Conservation (phyloP, 2,113 vertebrate species). For the Neopipo cinnamomea region DNA sequence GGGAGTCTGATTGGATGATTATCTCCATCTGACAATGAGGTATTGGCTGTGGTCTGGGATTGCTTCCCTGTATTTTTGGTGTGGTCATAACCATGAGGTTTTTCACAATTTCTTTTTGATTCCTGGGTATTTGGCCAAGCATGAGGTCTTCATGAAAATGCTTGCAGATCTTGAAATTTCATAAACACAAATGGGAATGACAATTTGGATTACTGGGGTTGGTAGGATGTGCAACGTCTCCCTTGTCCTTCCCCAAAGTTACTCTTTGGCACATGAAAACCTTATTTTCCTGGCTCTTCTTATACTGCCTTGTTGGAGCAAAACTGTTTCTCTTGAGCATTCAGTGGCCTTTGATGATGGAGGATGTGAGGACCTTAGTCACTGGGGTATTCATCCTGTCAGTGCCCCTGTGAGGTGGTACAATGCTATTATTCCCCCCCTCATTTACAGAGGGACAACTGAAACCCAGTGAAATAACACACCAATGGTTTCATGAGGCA, state of each 20-base stretch:
- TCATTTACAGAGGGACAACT: not conserved
- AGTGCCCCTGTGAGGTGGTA: not conserved
- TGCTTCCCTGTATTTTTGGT: not conserved
- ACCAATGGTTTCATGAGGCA: not conserved
- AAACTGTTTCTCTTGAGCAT: not conserved
- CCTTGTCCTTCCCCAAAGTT: not conserved
- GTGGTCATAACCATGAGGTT: not conserved
- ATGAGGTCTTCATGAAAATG: not conserved
- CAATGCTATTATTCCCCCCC: not conserved
- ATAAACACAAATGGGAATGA: not conserved
- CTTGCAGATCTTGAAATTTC: not conserved
- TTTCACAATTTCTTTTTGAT: not conserved
- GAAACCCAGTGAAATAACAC: not conserved
- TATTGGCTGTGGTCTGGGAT: not conserved
- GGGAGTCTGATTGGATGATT: slow-evolving; percentile 11
- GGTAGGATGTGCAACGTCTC: not conserved
- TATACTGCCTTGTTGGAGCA: not conserved
- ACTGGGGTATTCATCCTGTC: not conserved
- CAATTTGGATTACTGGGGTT: not conserved
- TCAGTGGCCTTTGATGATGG: not conserved
- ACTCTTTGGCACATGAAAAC: not conserved
- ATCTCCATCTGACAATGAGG: not conserved
- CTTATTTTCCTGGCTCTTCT: not conserved
- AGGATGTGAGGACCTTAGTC: not conserved
- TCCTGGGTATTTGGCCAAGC: not conserved